Percentiles rank a stretch among this genome's conserved stretches.
These are phyloP conservation scores for Aphidoletes aphidimyza DNA, from an alignment of 2,888 invertebrate species.

Conservation along the genomic window DNA sequence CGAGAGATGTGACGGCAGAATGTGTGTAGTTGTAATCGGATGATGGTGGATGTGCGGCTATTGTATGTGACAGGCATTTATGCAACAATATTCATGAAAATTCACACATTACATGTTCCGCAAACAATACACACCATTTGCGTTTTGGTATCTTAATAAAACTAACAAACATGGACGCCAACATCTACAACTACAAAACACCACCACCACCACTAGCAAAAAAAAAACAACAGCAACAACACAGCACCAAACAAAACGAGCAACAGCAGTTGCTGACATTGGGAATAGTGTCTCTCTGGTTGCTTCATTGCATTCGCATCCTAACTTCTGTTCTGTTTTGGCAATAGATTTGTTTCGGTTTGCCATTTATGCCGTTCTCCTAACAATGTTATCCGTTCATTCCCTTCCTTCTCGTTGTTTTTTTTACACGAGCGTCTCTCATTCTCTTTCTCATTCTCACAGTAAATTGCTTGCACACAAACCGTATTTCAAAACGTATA, in stretches of 20 bases:
- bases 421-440: background rate
- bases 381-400: slow-evolving; percentile 7
- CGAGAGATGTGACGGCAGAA: background rate
- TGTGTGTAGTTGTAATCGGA: background rate
- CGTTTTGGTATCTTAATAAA: slow-evolving; percentile 44
- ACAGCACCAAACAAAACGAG: background rate
- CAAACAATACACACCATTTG: slow-evolving; percentile 43
- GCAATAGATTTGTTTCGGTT: slow-evolving; percentile 29
- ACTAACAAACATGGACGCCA: slow-evolving; percentile 44
- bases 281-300: background rate
- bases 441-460: background rate
- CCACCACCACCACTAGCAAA: background rate
- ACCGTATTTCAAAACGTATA: background rate
- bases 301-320: background rate
- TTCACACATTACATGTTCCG: slow-evolving; percentile 49
- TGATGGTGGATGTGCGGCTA: background rate
- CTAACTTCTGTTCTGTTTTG: slow-evolving; percentile 16
- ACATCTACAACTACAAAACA: slow-evolving; percentile 7
- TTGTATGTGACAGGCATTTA: slow-evolving; percentile 49
- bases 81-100: slow-evolving; percentile 45
- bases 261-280: background rate
- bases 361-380: slow-evolving; percentile 23
- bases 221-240: background rate
- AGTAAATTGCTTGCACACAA: background rate
- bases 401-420: background rate